Evolutionary conservation across 1,140 invertebrate species (phyloP), one percentile per base, ranked within the genome.

Genomic region (Phthorimaea operculella): DNA sequence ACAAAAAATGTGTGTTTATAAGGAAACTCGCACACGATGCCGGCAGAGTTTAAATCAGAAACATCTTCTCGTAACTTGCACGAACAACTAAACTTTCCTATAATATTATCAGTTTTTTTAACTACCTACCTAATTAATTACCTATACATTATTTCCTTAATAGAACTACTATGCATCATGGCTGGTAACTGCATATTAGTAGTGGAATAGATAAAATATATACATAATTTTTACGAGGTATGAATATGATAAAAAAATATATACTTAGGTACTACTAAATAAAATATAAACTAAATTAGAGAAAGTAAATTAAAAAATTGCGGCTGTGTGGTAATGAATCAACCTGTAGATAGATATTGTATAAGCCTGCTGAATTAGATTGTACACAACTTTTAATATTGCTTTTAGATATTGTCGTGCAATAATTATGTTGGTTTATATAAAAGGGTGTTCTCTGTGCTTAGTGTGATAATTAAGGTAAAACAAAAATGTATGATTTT

Each of bases 171-270:
- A 66, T 72, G 67, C 72, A 74, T 68, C 50, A 67, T 60, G 64
- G 62, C 68, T 73, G 69, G 62, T 57, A 66, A 63, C 47, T 65
- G 72, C 72, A 74, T 70, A 64, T 70, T 62, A 54, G 69, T 75
- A 72, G 70, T 58, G 16, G 52, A 51, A 61, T 77, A 79, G 76
- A 53, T 59, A 62, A 62, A 72, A 67, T 57, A 63, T 62, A 58
- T 55, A 57, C 53, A 58, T 61, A 47, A 47, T 10, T 53, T 55
- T 48, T 63, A 59, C 57, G 54, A 56, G 52, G 21, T 56, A 44
- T 60, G 54, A 55, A 28, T 28, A 28, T 28, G 21, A 14, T 12
- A 21, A 60, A 54, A 42, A 60, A 52, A 60, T n/a, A n/a, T n/a
- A n/a, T 54, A 50, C 49, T 28, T 56, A 56, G 54, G 57, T 52